Evolutionary conservation across 2,113 vertebrate genomes (phyloP).

Genomic region (Eublepharis macularius): DNA sequence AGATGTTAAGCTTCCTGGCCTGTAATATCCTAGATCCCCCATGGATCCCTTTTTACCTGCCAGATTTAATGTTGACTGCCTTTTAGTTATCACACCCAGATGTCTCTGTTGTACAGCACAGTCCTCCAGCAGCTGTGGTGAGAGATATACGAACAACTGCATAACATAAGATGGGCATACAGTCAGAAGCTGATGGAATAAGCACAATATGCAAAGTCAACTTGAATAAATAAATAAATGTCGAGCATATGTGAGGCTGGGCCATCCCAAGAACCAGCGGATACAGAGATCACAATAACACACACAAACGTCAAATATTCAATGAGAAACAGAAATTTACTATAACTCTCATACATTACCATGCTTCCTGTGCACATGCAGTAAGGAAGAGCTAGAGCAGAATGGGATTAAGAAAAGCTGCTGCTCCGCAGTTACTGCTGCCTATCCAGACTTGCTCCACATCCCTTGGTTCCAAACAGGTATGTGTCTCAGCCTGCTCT

Average conservation of each 20-base stretch:
- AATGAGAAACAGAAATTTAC: constrained; percentile 49
- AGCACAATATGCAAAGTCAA: constrained; percentile 34
- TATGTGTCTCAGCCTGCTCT: background rate
- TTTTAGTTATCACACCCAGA: too few species aligned
- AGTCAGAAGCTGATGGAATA: background rate
- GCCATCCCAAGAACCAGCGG: background rate
- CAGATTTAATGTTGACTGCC: too few species aligned
- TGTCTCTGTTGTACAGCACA: too few species aligned
- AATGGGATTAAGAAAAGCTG: constrained; percentile 33
- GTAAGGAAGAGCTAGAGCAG: background rate
- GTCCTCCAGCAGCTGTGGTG: too few species aligned
- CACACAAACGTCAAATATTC: constrained; percentile 30
- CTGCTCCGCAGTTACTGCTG: accelerated
- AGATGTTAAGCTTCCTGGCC: too few species aligned
- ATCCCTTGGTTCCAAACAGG: background rate
- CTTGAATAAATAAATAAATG: constrained; percentile 29
- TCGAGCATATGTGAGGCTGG: constrained; percentile 5
- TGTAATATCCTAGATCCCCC: too few species aligned
- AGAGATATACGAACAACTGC: background rate
- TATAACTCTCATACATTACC: constrained; percentile 1
- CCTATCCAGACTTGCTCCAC: background rate
- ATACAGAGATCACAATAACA: constrained; percentile 7
- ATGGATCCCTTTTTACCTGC: too few species aligned
- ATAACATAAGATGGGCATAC: background rate
- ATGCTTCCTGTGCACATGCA: constrained; percentile 29